These are phyloP conservation scores for Lucinisca nassula DNA, from an alignment of 2,888 invertebrate species.

Conservation along the genomic window DNA sequence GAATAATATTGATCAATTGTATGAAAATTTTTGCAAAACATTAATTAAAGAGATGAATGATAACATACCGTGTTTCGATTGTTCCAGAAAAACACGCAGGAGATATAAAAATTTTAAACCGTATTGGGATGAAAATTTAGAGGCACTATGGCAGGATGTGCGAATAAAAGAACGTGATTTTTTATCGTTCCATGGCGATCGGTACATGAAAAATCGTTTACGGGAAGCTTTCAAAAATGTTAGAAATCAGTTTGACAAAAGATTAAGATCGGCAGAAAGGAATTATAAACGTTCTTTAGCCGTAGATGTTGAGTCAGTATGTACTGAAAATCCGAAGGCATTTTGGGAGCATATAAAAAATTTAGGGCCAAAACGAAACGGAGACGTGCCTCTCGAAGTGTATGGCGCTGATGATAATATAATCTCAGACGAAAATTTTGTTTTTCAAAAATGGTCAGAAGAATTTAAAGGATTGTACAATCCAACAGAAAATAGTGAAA, in stretches of 20 bases:
- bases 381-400: neutral
- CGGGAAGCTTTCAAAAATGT: neutral
- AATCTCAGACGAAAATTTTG: neutral
- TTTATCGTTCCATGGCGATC: neutral
- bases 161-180: neutral
- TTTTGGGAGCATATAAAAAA: neutral
- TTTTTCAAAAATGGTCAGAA: neutral
- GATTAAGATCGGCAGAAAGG: neutral
- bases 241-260: neutral
- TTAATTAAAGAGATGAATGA: conserved; percentile 4
- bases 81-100: neutral
- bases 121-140: conserved; percentile 12
- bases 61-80: neutral
- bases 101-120: conserved; percentile 27
- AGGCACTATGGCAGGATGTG: neutral
- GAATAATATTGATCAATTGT: conserved; percentile 10
- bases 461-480: neutral
- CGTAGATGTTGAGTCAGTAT: neutral
- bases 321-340: neutral
- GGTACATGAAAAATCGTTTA: neutral
- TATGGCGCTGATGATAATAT: neutral
- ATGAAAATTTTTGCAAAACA: neutral
- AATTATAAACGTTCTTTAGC: neutral
- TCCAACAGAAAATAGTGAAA: neutral
- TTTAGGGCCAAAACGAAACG: neutral